A percentile compares a stretch with the other conserved stretches of the same genome.
Conservation (phyloP, 2,797 vertebrate genomes). For the Gymnopithys bicolor region DNA sequence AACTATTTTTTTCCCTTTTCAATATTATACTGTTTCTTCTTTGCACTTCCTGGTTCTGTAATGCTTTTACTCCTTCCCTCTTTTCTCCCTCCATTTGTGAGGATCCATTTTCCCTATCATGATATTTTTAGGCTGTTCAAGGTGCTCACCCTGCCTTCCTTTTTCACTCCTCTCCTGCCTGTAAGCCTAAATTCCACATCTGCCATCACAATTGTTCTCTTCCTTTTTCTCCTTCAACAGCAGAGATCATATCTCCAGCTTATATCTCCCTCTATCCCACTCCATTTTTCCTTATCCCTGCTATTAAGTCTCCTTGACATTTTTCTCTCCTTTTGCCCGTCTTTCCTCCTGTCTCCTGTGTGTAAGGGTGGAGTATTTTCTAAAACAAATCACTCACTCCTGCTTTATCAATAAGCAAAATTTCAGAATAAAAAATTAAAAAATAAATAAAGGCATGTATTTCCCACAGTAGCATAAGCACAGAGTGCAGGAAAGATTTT, state of each 20-base stretch:
- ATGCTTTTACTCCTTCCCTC: not conserved
- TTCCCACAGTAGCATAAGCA: not conserved
- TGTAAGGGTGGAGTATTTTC: not conserved
- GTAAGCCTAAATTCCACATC: not conserved
- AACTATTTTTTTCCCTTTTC: fast-evolving
- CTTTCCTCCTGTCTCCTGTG: not conserved
- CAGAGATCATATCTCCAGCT: not conserved
- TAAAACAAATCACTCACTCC: not conserved
- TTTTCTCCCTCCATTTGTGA: not conserved
- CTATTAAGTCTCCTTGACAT: not conserved
- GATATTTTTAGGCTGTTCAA: not conserved
- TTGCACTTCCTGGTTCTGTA: not conserved
- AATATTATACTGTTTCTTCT: not conserved
- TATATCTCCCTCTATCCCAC: not conserved
- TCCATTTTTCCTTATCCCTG: not conserved
- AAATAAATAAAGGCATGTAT: not conserved
- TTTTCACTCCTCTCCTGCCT: not conserved
- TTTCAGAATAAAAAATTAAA: not conserved
- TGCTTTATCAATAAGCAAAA: not conserved
- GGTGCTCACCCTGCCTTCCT: not conserved
- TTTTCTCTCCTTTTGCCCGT: not conserved
- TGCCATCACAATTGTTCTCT: not conserved
- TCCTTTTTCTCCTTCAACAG: not conserved
- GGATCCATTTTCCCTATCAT: not conserved
- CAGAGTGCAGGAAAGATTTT: not conserved